Base-by-base conservation (phyloP, 2,888 invertebrate species). In the Dolichopus griseipennis region DNA sequence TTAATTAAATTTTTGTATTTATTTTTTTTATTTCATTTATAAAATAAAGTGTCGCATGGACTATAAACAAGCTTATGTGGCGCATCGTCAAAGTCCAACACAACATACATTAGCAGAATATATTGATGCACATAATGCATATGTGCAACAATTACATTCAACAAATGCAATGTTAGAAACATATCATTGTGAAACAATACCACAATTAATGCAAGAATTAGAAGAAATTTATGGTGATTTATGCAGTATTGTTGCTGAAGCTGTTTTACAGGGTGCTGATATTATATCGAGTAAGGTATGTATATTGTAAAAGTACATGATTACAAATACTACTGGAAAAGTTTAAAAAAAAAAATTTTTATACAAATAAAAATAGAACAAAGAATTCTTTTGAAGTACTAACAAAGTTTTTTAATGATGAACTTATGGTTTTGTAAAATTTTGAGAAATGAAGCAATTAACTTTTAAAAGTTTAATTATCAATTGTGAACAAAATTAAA, bases 101-200 rank as follows among this genome's bases (percentile, higher is more conserved):
- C 89, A 88, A 68, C 86, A 87, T 63, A 86, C 87, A 68, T 81
- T 91, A 73, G 89, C 88, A 69, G 87, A 88, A 68, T 95, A 95
- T 82, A 90, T 94, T 79, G 94, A 95, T 78, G 89, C 92, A 18
- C 96, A 97, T 84, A 97, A 97, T 83, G 90, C 90, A 72, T 96
- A 96, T 83, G 90, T 97, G 71, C 92, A 95, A 75, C 95, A 96
- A 78, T 83, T 97, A 72, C 90, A 92, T 73, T 93, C 95, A 65
- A 93, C 95, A 73, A 97, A 97, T 79, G 93, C 93, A 61, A 93
- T 95, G 88, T 86, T 94, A 73, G 94, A 95, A 75, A 90, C 92
- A 77, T 97, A 94, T 82, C 89, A 93, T 78, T 87, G 87, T 73
- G 88, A 91, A 75, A 93, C 93, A 69, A 84, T 97, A 76, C 96